Conservation (phyloP, 1,140 invertebrate species). For the Ceratina australensis region DNA sequence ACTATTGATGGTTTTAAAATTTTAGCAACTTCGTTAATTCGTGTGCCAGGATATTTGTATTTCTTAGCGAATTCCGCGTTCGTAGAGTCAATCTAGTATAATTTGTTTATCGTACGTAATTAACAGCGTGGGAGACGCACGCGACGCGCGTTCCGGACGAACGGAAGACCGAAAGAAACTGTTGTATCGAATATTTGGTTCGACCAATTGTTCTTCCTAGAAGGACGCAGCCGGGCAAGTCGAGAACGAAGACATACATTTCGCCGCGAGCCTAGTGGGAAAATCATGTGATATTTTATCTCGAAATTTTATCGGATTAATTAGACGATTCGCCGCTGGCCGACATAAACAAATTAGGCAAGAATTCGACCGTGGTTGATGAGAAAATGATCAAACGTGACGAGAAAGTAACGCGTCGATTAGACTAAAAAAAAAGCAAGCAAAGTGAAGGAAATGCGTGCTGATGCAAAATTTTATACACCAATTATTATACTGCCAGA, state of each 20-base stretch:
- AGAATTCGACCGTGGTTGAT: neutral
- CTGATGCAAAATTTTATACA: conserved; percentile 69
- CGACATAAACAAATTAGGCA: conserved; percentile 23
- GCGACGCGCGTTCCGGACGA: conserved; percentile 32
- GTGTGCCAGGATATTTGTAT: neutral
- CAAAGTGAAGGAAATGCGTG: neutral
- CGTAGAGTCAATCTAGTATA: neutral
- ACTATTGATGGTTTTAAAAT: neutral
- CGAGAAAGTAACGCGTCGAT: neutral
- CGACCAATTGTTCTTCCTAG: conserved; percentile 47
- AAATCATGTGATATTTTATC: conserved; percentile 74
- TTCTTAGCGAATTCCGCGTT: neutral
- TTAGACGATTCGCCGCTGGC: conserved; percentile 57
- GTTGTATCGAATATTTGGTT: conserved; percentile 40
- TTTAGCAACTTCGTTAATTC: neutral
- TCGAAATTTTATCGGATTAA: conserved; percentile 71
- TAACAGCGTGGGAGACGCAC: neutral
- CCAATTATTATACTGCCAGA: conserved; percentile 71
- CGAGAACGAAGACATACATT: conserved; percentile 19
- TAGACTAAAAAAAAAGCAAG: neutral
- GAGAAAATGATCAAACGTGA: neutral
- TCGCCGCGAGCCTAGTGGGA: conserved; percentile 64
- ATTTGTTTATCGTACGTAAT: neutral
- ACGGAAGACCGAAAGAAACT: conserved; percentile 31
- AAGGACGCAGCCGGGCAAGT: conserved; percentile 48